These are phyloP conservation scores for Laticauda laticaudata DNA, from an alignment of 2,113 vertebrate species.

Conservation along the genomic window DNA sequence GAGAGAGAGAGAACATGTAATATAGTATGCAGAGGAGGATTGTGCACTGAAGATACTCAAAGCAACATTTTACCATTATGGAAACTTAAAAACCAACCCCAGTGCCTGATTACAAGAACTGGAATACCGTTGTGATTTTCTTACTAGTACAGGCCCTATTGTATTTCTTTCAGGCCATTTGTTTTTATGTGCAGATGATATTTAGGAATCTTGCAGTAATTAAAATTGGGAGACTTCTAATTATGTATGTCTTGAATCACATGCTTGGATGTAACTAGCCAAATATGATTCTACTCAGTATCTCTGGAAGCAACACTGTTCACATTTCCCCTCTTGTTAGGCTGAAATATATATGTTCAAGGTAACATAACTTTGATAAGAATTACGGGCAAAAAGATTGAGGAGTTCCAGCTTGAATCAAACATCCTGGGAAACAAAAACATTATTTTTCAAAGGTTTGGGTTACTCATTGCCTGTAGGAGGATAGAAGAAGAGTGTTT, in stretches of 20 bases:
- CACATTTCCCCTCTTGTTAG: not conserved
- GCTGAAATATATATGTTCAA: conserved; percentile 9
- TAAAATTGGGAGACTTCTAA: not conserved
- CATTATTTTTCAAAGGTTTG: conserved; percentile 20
- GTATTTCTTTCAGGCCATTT: not conserved
- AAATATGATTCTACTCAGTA: not conserved
- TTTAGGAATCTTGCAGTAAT: not conserved
- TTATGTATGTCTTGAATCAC: not conserved
- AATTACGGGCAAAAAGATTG: not conserved
- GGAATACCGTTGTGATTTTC: not conserved
- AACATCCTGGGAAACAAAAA: not conserved
- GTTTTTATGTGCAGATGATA: not conserved
- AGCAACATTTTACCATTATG: not conserved
- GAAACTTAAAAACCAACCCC: not conserved
- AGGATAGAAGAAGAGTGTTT: conserved; percentile 31
- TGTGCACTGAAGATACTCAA: not conserved
- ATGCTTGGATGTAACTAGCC: not conserved
- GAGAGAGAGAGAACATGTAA: not conserved
- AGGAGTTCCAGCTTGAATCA: not conserved
- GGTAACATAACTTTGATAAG: not conserved
- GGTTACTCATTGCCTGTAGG: conserved; percentile 21
- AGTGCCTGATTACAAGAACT: not conserved
- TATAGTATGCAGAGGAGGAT: not conserved
- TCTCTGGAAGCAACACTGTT: not conserved
- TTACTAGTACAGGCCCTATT: not conserved